Evolutionary conservation across 1,140 invertebrate species (phyloP).

Genomic region (Lepidostoma basale): DNA sequence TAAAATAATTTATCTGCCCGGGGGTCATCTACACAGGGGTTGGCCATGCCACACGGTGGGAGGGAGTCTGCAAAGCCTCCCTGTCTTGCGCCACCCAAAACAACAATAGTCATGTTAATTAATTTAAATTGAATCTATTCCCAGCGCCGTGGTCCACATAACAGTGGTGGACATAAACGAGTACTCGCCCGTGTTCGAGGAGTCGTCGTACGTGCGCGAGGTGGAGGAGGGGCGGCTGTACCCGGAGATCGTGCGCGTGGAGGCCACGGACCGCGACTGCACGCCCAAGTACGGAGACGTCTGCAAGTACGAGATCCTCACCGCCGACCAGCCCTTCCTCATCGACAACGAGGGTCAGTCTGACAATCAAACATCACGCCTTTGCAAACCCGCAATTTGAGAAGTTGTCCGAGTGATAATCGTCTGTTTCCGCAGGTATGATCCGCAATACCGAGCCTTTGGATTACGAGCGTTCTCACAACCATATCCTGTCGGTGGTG

Average conservation of each 20-base stretch:
- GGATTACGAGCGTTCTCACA: conserved; percentile 90
- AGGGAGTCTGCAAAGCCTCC: no score
- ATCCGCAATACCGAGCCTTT: conserved; percentile 91
- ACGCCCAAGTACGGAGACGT: conserved; percentile 91
- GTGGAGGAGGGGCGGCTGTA: conserved; percentile 92
- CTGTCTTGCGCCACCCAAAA: no score
- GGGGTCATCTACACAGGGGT: no score
- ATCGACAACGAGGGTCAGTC: conserved; percentile 85
- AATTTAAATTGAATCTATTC: no score
- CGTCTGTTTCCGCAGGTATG: conserved; percentile 63
- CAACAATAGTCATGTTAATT: no score
- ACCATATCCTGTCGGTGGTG: conserved; percentile 95
- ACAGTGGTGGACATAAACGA: conserved; percentile 96
- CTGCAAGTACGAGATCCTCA: conserved; percentile 94
- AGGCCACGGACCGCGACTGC: conserved; percentile 89
- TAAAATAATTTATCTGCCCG: no score
- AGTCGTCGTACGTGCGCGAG: conserved; percentile 86
- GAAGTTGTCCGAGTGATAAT: not conserved
- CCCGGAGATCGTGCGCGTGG: conserved; percentile 87
- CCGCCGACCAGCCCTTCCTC: conserved; percentile 86
- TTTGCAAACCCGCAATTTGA: not conserved
- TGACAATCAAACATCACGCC: not conserved
- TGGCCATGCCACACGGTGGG: no score
- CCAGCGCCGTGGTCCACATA: conserved; percentile 90
- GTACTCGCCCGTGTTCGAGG: conserved; percentile 86